A percentile compares a stretch with the other conserved stretches of the same genome.
Conservation (phyloP, 2,888 invertebrate genomes). For the Bugulina stolonifera region DNA sequence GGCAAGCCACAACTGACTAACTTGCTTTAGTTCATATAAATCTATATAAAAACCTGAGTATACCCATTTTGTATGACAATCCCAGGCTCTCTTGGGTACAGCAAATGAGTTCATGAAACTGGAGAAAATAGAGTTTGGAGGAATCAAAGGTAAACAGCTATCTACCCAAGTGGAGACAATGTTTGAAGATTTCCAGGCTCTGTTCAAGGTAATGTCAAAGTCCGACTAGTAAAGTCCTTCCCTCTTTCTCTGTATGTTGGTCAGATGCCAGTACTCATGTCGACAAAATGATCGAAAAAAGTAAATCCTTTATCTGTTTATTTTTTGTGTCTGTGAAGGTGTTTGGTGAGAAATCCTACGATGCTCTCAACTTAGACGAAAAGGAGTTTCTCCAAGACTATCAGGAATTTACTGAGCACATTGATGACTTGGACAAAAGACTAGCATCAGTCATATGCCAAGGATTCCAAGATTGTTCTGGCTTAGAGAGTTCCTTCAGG, state of each 20-base stretch:
- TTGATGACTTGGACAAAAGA: slow-evolving; percentile 81
- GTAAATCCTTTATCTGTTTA: too few relatives aligned
- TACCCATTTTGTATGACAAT: too few relatives aligned
- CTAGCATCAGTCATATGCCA: slow-evolving; percentile 83
- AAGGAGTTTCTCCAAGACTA: slow-evolving; percentile 75
- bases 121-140: slow-evolving; percentile 91
- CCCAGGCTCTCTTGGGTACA: slow-evolving; percentile 78
- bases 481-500: slow-evolving; percentile 84
- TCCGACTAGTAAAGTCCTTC: too few relatives aligned
- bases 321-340: too few relatives aligned
- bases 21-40: too few relatives aligned
- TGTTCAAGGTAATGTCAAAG: slow-evolving; percentile 42
- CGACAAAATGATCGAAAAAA: too few relatives aligned
- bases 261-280: too few relatives aligned
- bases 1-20: too few relatives aligned
- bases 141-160: slow-evolving; percentile 53
- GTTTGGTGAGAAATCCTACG: slow-evolving; percentile 51
- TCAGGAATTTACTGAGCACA: slow-evolving; percentile 72
- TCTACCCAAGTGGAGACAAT: slow-evolving; percentile 49
- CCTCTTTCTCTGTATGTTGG: not conserved
- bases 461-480: slow-evolving; percentile 86
- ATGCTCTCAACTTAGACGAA: slow-evolving; percentile 47
- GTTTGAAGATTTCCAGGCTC: slow-evolving; percentile 53
- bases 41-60: too few relatives aligned
- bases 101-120: slow-evolving; percentile 87